Evolutionary conservation across 2,113 vertebrate genomes (phyloP).

Genomic region (Myanophis thanlyinensis): DNA sequence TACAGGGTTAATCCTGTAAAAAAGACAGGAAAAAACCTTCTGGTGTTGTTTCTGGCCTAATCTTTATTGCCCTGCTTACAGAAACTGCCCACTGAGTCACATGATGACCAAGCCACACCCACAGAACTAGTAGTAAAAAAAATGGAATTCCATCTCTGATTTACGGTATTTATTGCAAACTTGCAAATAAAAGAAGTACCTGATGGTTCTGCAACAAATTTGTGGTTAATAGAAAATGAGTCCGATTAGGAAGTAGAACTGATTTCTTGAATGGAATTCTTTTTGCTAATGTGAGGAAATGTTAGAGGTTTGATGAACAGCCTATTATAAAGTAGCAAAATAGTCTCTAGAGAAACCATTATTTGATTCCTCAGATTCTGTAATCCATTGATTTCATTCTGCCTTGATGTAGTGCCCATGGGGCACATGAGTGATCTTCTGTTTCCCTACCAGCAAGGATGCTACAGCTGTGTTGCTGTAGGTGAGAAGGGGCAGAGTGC

Average conservation of each 20-base stretch:
- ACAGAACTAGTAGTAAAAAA: no score
- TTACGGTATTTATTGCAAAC: not conserved
- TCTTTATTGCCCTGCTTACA: no score
- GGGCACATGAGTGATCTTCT: not conserved
- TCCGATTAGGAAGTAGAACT: not conserved
- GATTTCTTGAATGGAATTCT: not conserved
- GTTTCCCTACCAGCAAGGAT: not conserved
- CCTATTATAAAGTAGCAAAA: not conserved
- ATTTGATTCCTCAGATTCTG: not conserved
- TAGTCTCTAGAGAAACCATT: not conserved
- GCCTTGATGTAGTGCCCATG: not conserved
- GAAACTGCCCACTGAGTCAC: no score
- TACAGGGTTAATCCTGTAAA: no score
- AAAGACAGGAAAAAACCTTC: no score
- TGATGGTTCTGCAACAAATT: not conserved
- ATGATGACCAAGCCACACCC: no score
- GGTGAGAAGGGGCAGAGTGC: not conserved
- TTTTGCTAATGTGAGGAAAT: not conserved
- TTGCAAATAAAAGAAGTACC: not conserved
- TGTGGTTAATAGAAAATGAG: not conserved
- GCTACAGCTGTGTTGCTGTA: not conserved
- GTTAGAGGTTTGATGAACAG: constrained; percentile 18
- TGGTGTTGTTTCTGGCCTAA: no score
- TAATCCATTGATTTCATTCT: not conserved
- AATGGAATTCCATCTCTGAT: no score